A percentile compares a stretch with the other conserved stretches of the same genome.
These are phyloP conservation scores for Hybos culiciformis DNA, from an alignment of 2,888 invertebrate species.

Conservation along the genomic window DNA sequence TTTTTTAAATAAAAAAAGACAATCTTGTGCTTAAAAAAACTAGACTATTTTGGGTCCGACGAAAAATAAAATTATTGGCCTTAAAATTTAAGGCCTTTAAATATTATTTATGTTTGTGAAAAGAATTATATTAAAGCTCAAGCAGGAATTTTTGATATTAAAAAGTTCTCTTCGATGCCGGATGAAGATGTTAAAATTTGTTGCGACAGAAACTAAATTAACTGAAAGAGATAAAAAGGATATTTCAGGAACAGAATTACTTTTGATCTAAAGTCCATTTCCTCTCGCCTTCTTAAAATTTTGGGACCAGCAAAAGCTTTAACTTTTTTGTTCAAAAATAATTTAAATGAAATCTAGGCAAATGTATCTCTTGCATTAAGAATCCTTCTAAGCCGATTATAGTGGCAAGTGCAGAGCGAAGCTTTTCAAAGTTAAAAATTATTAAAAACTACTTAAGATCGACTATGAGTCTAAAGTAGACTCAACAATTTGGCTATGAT, in stretches of 20 bases:
- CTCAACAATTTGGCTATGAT: not conserved
- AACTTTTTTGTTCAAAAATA: not conserved
- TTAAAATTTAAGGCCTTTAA: no score
- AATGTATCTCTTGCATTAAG: not conserved
- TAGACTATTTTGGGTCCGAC: no score
- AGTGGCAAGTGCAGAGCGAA: not conserved
- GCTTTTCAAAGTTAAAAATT: slow-evolving; percentile 1
- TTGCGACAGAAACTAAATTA: not conserved
- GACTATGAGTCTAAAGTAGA: not conserved
- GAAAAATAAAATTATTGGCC: no score
- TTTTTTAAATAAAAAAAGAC: no score
- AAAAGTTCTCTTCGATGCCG: not conserved
- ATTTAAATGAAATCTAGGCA: not conserved
- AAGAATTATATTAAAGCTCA: no score
- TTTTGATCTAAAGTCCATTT: not conserved
- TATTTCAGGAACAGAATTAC: not conserved
- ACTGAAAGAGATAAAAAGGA: not conserved
- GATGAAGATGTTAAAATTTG: not conserved
- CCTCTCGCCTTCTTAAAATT: not conserved
- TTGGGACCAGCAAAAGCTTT: not conserved
- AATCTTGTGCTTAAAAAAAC: no score
- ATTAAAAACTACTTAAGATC: not conserved
- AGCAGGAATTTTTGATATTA: not conserved
- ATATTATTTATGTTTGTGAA: no score
- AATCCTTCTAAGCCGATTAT: not conserved